A percentile compares a stretch with the other conserved stretches of the same genome.
phyloP scores from a whole-genome alignment of 2,888 invertebrate genomes.

The Mycalesis mineus region DNA sequence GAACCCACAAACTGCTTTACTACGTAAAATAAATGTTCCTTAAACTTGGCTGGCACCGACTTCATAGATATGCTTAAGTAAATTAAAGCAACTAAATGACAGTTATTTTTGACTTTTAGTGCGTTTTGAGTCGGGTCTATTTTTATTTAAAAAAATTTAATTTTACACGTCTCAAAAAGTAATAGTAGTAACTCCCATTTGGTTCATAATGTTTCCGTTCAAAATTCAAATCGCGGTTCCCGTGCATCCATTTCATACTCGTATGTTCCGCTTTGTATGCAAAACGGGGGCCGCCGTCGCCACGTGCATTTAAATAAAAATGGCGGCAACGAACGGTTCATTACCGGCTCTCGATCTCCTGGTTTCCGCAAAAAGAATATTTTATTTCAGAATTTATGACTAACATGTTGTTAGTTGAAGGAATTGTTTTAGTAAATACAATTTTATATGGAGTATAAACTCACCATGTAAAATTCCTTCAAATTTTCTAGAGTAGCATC shows the following conservation, averaged over 20 bases:
- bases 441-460: too few species aligned
- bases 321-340: constrained; percentile 21
- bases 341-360: constrained; percentile 19
- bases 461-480: too few species aligned
- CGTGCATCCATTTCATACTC: constrained; percentile 17
- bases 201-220: not conserved
- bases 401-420: not conserved
- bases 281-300: constrained; percentile 11
- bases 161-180: not conserved
- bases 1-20: too few species aligned
- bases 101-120: too few species aligned
- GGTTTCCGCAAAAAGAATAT: constrained; percentile 5
- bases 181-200: not conserved
- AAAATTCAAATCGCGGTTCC: constrained; percentile 10
- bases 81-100: too few species aligned
- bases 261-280: constrained; percentile 21
- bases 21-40: too few species aligned
- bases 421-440: too few species aligned
- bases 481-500: too few species aligned
- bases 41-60: too few species aligned
- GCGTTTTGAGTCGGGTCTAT: too few species aligned
- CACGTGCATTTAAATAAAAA: constrained; percentile 25
- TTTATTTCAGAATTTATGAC: constrained; percentile 6
- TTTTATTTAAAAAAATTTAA: too few species aligned
- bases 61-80: too few species aligned